Conservation (phyloP, 2,797 vertebrate genomes). For the Pantherophis vulpinus region DNA sequence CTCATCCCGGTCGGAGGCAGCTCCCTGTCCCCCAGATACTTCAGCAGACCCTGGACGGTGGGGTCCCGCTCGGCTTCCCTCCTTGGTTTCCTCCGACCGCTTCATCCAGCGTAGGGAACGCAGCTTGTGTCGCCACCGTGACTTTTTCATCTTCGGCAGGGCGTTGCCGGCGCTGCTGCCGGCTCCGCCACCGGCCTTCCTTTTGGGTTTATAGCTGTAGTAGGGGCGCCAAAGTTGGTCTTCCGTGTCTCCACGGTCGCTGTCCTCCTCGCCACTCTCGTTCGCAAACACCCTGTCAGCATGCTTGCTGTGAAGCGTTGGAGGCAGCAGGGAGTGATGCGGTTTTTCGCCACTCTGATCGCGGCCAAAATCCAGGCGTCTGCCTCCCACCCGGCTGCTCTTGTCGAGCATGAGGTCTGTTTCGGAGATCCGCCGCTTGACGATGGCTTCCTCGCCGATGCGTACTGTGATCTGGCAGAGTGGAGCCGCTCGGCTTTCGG, state of each 20-base stretch:
- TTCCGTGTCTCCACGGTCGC: slow-evolving; percentile 80
- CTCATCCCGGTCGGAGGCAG: slow-evolving; percentile 16
- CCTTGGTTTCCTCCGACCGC: slow-evolving; percentile 54
- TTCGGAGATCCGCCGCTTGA: slow-evolving; percentile 90
- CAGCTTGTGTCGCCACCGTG: slow-evolving; percentile 77
- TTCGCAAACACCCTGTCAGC: slow-evolving; percentile 34
- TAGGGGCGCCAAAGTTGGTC: slow-evolving; percentile 91
- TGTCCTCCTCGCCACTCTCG: slow-evolving; percentile 79
- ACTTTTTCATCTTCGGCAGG: slow-evolving; percentile 77
- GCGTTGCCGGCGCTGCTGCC: slow-evolving; percentile 15
- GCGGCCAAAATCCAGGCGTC: slow-evolving; percentile 62
- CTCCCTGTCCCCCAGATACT: rapidly evolving
- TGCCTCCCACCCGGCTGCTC: slow-evolving; percentile 71
- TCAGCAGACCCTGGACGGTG: rapidly evolving
- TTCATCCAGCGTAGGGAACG: slow-evolving; percentile 77
- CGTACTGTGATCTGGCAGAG: slow-evolving; percentile 91
- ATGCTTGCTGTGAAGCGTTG: not conserved
- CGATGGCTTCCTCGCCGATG: slow-evolving; percentile 90
- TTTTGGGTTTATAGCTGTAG: slow-evolving; percentile 90
- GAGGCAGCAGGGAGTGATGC: rapidly evolving
- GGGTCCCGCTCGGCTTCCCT: slow-evolving; percentile 36
- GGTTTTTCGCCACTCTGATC: slow-evolving; percentile 33
- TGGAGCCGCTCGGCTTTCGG: slow-evolving; percentile 77
- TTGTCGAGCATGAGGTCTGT: slow-evolving; percentile 85
- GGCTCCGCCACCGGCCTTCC: slow-evolving; percentile 60